Conservation (phyloP, 2,113 vertebrate species). For the Aspidoscelis tigris region DNA sequence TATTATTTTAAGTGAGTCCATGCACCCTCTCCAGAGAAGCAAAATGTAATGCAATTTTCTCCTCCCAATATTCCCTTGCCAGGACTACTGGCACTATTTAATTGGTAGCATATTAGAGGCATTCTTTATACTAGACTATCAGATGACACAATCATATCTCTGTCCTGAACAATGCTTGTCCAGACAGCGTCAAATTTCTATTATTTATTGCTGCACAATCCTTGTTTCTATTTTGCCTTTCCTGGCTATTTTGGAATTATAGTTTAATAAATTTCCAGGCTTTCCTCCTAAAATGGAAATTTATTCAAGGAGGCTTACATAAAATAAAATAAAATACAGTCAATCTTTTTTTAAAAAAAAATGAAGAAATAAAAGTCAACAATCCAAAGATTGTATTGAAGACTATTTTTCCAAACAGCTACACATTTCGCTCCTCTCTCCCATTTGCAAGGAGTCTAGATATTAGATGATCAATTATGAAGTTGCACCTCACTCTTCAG, state of each 20-base stretch:
- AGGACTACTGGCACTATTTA: constrained; percentile 12
- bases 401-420: too few species aligned
- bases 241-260: neutral
- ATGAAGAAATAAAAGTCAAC: too few species aligned
- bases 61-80: constrained; percentile 47
- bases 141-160: neutral
- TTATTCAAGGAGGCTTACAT: too few species aligned
- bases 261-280: too few species aligned
- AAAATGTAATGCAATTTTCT: constrained; percentile 62
- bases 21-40: constrained; percentile 16
- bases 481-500: too few species aligned
- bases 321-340: too few species aligned
- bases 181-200: neutral
- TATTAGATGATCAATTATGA: too few species aligned
- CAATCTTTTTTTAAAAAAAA: too few species aligned
- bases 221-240: neutral
- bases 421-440: too few species aligned
- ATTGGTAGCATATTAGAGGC: constrained; percentile 34
- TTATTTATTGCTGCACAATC: neutral
- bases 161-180: neutral
- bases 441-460: too few species aligned
- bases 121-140: constrained; percentile 25
- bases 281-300: neutral
- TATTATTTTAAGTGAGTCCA: neutral
- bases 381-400: too few species aligned